A percentile compares a stretch with the other conserved stretches of the same genome.
phyloP scores from a whole-genome alignment of 1,140 invertebrate species.

The Pseudachorutes palmiensis region DNA sequence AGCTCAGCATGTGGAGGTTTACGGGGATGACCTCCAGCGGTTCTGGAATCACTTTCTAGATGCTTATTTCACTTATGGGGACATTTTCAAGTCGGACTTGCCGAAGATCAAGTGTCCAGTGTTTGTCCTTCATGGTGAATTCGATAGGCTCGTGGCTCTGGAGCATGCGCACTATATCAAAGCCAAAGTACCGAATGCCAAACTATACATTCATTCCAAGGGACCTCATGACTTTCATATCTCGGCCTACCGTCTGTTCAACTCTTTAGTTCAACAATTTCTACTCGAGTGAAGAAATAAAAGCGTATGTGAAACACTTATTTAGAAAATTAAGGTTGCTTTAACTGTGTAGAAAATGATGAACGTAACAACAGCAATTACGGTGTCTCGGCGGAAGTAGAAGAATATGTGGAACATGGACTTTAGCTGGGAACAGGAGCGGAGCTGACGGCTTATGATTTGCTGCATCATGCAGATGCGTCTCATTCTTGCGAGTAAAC shows the following conservation, averaged over 20 bases:
- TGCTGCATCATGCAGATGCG: not conserved
- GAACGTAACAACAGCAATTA: not conserved
- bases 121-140: not conserved
- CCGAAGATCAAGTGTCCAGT: conserved; percentile 1
- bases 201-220: not conserved
- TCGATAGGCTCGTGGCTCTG: not conserved
- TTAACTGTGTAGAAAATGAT: not conserved
- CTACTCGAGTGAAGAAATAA: too few species aligned
- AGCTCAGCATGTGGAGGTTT: not conserved
- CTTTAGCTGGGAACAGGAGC: not conserved
- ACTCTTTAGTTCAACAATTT: not conserved
- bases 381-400: not conserved
- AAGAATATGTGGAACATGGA: not conserved
- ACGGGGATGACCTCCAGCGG: not conserved
- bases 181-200: not conserved
- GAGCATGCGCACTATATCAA: not conserved
- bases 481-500: not conserved
- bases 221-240: conserved; percentile 7
- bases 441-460: not conserved
- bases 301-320: too few species aligned
- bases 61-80: not conserved
- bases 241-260: not conserved
- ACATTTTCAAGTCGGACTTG: not conserved
- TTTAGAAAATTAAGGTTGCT: not conserved
- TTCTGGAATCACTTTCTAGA: not conserved